phyloP scores from a whole-genome alignment of 2,797 vertebrate species.

The Sus cebifrons region DNA sequence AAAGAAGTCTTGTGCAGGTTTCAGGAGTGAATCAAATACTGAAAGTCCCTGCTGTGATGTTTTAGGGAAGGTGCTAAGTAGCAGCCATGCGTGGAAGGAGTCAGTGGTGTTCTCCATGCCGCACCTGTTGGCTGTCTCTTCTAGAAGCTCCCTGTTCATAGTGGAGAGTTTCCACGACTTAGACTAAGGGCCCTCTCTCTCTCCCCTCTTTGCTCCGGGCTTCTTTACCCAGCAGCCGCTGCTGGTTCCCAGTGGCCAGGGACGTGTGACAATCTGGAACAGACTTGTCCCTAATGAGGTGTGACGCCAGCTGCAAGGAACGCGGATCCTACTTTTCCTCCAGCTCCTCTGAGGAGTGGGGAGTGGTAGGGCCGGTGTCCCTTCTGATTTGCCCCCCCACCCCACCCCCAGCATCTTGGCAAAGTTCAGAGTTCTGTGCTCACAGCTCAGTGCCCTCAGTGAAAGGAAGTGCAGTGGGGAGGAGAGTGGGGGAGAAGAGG shows the following conservation, averaged over 20 bases:
- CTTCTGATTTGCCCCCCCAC: slow-evolving; percentile 79
- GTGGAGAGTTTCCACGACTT: neutral
- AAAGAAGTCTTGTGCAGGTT: neutral
- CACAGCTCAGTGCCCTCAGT: slow-evolving; percentile 91
- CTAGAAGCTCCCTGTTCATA: neutral
- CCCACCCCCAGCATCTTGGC: slow-evolving; percentile 89
- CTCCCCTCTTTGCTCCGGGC: slow-evolving; percentile 32
- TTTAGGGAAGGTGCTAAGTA: neutral
- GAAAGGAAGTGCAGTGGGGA: slow-evolving; percentile 82
- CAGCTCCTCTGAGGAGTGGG: slow-evolving; percentile 83
- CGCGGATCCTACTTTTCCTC: slow-evolving; percentile 89
- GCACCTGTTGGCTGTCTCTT: neutral
- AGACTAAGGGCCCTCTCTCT: neutral
- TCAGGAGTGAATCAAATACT: neutral
- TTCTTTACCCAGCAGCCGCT: slow-evolving; percentile 84
- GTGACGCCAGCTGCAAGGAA: slow-evolving; percentile 90
- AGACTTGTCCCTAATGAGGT: slow-evolving; percentile 90
- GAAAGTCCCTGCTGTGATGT: neutral
- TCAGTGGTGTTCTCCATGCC: neutral
- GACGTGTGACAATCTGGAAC: slow-evolving; percentile 85
- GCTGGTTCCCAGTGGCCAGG: slow-evolving; percentile 81
- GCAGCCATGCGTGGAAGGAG: neutral
- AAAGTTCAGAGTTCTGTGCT: slow-evolving; percentile 90
- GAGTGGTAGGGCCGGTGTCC: slow-evolving; percentile 25
- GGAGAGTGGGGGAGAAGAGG: slow-evolving; percentile 25